Evolutionary conservation across 2,888 invertebrate genomes (phyloP), one percentile per base, ranked within the genome.

Genomic region (Trypoxylon attenuatum): DNA sequence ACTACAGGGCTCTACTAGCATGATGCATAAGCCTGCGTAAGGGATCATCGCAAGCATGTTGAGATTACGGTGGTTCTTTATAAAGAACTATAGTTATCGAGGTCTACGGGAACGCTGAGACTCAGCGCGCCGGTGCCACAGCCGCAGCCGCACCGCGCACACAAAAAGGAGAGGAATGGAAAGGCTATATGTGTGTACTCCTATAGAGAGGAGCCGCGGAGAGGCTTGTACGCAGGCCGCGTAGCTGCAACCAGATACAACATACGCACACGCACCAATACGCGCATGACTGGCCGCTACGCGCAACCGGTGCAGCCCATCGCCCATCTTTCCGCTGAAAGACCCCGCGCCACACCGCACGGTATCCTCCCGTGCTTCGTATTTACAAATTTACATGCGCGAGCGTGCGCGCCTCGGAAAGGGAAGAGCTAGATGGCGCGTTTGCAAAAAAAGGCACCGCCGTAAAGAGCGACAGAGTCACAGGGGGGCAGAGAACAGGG

Each of bases 1-100:
- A n/a, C n/a, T n/a, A n/a, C n/a, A n/a, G n/a, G n/a, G n/a, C n/a
- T n/a, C n/a, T n/a, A n/a, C n/a, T n/a, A n/a, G n/a, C n/a, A n/a
- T n/a, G n/a, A n/a, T n/a, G n/a, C n/a, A n/a, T n/a, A n/a, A 33
- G 33, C n/a, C 10, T 42, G 64, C 41, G 60, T 50, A 65, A 53
- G 67, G 67, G 71, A 69, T 71, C 70, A 63, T 73, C 72, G 74
- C 69, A 74, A 69, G 69, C 73, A 76, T 71, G 73, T 62, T 69
- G 69, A 74, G 74, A 80, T 78, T 73, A 75, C 76, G 75, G 74
- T 76, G 78, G 79, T 82, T 77, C 73, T 71, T 68, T 77, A 67
- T n/a, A n/a, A n/a, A n/a, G n/a, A n/a, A n/a, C n/a, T n/a, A n/a
- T n/a, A n/a, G n/a, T n/a, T n/a, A n/a, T n/a, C n/a, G n/a, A 69